phyloP scores from a whole-genome alignment of 2,888 invertebrate genomes.

The Arctia plantaginis region DNA sequence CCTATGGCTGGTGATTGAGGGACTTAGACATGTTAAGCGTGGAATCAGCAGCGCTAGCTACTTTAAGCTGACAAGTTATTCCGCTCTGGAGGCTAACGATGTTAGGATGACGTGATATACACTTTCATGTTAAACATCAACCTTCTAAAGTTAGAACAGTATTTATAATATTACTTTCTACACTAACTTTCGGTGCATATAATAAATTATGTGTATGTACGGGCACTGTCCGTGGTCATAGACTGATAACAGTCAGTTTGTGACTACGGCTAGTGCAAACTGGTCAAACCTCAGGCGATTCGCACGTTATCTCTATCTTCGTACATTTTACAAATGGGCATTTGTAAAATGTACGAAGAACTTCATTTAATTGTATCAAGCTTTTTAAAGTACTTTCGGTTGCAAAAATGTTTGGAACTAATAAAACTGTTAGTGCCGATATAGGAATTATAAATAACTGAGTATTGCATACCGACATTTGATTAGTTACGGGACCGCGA shows the following conservation, averaged over 20 bases:
- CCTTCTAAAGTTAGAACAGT: neutral
- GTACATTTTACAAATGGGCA: too few species aligned
- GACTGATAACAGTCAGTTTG: neutral
- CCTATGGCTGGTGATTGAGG: slow-evolving; percentile 53
- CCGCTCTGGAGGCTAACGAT: neutral
- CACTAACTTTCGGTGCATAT: neutral
- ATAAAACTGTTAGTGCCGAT: neutral
- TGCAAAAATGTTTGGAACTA: neutral
- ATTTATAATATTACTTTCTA: neutral
- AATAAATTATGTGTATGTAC: neutral
- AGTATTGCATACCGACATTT: neutral
- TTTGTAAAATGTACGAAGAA: too few species aligned
- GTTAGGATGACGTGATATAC: neutral
- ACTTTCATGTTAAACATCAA: neutral
- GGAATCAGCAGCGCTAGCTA: slow-evolving; percentile 11
- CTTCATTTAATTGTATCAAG: neutral
- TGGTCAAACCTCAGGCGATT: neutral
- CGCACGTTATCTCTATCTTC: neutral
- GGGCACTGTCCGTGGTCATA: too few species aligned
- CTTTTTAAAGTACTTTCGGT: neutral
- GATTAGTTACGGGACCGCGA: too few species aligned
- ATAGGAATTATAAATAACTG: neutral
- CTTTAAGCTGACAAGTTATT: neutral
- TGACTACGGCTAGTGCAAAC: neutral
- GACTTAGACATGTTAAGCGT: slow-evolving; percentile 15